Conservation (phyloP, 2,113 vertebrate genomes). For the Apteryx mantelli region DNA sequence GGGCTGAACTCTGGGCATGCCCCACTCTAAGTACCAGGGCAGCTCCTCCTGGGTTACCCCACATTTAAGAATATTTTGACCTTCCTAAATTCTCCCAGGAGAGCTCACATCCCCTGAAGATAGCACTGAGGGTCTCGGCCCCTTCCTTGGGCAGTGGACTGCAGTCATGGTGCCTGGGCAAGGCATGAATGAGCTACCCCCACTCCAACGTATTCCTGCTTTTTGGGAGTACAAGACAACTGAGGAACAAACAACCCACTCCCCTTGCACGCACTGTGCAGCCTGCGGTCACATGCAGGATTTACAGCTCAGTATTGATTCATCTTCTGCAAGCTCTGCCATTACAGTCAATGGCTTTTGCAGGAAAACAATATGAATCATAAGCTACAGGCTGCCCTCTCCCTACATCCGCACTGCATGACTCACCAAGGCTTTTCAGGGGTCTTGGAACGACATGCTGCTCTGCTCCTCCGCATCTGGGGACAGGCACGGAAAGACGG, state of each 20-base stretch:
- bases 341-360: background rate
- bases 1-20: accelerated
- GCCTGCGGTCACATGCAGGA: background rate
- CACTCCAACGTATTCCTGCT: background rate
- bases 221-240: background rate
- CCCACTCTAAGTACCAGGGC: background rate
- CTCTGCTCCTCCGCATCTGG: constrained; percentile 11
- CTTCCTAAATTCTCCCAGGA: background rate
- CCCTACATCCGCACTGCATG: background rate
- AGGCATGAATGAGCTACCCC: background rate
- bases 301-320: constrained; percentile 19
- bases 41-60: background rate
- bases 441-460: background rate
- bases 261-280: accelerated
- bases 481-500: background rate
- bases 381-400: constrained; percentile 7
- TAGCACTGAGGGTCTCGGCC: background rate
- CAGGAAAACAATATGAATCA: constrained; percentile 73
- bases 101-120: background rate
- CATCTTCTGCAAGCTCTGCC: constrained; percentile 39
- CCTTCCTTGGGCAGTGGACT: background rate
- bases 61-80: background rate
- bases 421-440: constrained; percentile 51
- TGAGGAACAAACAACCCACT: accelerated
- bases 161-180: background rate